A percentile compares a stretch with the other conserved stretches of the same genome.
These are phyloP conservation scores for Agrochola lychnidis DNA, from an alignment of 2,888 invertebrate species.

Conservation along the genomic window DNA sequence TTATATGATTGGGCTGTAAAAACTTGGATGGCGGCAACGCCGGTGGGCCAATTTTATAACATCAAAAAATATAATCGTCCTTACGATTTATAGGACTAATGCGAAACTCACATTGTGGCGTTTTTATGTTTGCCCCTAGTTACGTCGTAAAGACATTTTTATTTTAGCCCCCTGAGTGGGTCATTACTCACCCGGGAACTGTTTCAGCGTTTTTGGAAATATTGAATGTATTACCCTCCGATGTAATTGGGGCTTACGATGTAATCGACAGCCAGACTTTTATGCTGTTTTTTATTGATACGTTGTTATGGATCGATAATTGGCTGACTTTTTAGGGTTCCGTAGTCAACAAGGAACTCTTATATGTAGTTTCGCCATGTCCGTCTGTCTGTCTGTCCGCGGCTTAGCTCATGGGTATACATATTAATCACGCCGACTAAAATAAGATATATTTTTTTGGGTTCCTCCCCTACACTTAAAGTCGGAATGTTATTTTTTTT, in stretches of 20 bases:
- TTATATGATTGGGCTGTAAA: constrained; percentile 61
- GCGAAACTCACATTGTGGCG: constrained; percentile 64
- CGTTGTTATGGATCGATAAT: neutral
- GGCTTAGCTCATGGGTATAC: too few relatives aligned
- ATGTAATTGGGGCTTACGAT: constrained; percentile 63
- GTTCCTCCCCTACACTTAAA: too few relatives aligned
- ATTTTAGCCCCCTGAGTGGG: constrained; percentile 63
- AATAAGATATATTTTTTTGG: too few relatives aligned
- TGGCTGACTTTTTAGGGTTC: neutral
- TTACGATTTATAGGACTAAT: constrained; percentile 68
- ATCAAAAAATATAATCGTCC: constrained; percentile 67
- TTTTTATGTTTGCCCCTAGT: constrained; percentile 66
- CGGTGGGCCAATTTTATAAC: constrained; percentile 59
- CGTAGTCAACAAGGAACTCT: too few relatives aligned
- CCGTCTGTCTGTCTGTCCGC: too few relatives aligned
- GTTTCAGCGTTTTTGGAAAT: constrained; percentile 69
- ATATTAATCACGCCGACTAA: too few relatives aligned
- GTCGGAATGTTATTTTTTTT: too few relatives aligned
- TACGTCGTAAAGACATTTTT: constrained; percentile 69
- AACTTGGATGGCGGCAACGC: constrained; percentile 53
- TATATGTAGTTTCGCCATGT: too few relatives aligned
- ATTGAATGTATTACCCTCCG: constrained; percentile 64
- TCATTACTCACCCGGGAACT: constrained; percentile 65
- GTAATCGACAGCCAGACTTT: constrained; percentile 39
- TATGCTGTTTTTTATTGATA: constrained; percentile 24